Evolutionary conservation across 2,888 invertebrate species (phyloP).

Genomic region (Hymenopus coronatus): DNA sequence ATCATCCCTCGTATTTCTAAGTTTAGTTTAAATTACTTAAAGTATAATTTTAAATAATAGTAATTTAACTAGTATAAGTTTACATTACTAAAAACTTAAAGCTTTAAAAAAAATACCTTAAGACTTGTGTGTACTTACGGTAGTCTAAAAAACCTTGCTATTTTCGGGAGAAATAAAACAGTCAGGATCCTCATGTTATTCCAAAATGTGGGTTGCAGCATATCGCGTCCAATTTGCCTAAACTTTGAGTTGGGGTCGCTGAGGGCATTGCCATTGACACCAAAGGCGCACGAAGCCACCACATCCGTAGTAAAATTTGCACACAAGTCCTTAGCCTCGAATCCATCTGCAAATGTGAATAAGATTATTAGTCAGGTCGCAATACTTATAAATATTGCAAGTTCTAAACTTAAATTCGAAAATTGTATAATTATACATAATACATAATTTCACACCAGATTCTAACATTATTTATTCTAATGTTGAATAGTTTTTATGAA

Average conservation of each 20-base stretch:
- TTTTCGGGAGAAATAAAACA: background rate
- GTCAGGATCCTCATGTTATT: constrained; percentile 34
- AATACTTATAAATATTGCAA: no score
- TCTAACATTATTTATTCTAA: no score
- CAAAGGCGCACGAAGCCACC: constrained; percentile 18
- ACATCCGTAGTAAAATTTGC: constrained; percentile 10
- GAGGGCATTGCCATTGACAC: background rate
- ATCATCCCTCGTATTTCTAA: no score
- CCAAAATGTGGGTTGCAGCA: constrained; percentile 13
- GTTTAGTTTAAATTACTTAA: no score
- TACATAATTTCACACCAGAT: no score
- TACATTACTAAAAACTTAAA: no score
- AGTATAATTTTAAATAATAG: no score
- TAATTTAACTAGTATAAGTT: no score
- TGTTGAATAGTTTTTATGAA: no score
- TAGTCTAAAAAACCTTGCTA: background rate
- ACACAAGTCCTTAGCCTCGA: constrained; percentile 7
- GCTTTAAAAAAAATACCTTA: no score
- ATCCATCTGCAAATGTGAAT: background rate
- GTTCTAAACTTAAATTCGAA: no score
- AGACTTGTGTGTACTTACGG: background rate
- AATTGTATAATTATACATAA: no score
- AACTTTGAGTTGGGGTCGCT: constrained; percentile 18
- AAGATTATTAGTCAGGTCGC: background rate
- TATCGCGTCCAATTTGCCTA: background rate